Base-by-base conservation (phyloP, 1,140 invertebrate species). In the Ceratosolen solmsi region DNA sequence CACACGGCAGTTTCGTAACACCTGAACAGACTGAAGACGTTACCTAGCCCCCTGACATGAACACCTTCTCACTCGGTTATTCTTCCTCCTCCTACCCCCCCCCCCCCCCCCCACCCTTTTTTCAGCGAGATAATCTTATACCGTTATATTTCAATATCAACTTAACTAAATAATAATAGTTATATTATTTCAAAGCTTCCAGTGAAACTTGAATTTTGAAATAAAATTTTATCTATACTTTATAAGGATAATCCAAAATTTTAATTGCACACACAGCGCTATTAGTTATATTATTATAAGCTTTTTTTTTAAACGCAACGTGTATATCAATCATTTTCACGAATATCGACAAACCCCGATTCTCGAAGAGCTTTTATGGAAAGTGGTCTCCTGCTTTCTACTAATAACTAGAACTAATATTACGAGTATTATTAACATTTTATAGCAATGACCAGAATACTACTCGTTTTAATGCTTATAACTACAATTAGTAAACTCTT, bases 51-150 rank as follows among this genome's bases (percentile, higher is more conserved):
- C 33, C 25, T 51, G 77, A 38, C n/a, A 46, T 46, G 7, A 5
- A 30, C 9, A 17, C 1, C 0, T 8, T 5, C 41, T 1, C 38
- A 7, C 9, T 8, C 38, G 38, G 0, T 30, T 27, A n/a, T 25
- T 5, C 8, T 9, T 49, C n/a, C 8, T 17, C 41, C 1, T n/a
- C 38, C 60, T 15, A 25, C 54, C 54, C 54, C n/a, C 20, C n/a
- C 54, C 17, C n/a, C 54, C 17, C 54, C 54, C 54, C n/a, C 54
- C 17, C 54, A 5, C 54, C n/a, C 54, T n/a, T n/a, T n/a, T n/a
- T n/a, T n/a, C n/a, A n/a, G n/a, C n/a, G n/a, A n/a, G n/a, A 78
- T 54, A 70, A 78, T 70, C 63, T 78, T 27, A 38, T 38, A 63
- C 65, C 70, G 27, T 70, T 78, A 54, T 36, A 54, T 9, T 70